These are phyloP conservation scores for Urocolius indicus DNA, from an alignment of 2,113 vertebrate species.

Conservation along the genomic window DNA sequence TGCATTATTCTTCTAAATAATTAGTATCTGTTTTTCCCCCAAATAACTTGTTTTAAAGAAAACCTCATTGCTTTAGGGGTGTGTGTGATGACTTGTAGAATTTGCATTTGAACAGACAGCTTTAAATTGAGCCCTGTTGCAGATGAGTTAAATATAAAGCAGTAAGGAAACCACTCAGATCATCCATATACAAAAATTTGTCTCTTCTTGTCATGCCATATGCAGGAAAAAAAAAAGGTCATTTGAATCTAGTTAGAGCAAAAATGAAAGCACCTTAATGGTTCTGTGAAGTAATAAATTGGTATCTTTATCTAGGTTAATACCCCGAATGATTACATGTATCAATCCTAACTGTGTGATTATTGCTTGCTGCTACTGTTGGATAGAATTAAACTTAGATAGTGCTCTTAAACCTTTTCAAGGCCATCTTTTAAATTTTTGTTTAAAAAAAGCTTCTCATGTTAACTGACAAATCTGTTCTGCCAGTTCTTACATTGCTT, in stretches of 20 bases:
- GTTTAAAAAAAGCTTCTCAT: rapidly evolving
- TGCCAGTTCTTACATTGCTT: neutral
- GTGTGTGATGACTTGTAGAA: neutral
- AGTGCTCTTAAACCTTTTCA: neutral
- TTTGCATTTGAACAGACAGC: neutral
- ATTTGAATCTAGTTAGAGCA: neutral
- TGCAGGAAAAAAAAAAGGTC: neutral
- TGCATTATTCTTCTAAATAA: neutral
- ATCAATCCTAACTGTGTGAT: neutral
- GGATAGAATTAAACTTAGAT: neutral
- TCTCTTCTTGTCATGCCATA: neutral
- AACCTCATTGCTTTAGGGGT: neutral
- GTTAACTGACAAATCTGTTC: neutral
- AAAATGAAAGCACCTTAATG: neutral
- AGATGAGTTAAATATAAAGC: neutral
- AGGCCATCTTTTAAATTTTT: neutral
- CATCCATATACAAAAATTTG: neutral
- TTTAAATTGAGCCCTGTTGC: neutral
- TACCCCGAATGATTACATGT: neutral
- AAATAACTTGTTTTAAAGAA: neutral
- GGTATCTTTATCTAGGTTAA: neutral
- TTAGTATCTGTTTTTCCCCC: neutral
- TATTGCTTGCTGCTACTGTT: neutral
- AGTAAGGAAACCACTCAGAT: neutral
- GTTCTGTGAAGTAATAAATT: neutral